Base-by-base conservation (phyloP, 2,113 vertebrate species). In the Vulpes lagopus region DNA sequence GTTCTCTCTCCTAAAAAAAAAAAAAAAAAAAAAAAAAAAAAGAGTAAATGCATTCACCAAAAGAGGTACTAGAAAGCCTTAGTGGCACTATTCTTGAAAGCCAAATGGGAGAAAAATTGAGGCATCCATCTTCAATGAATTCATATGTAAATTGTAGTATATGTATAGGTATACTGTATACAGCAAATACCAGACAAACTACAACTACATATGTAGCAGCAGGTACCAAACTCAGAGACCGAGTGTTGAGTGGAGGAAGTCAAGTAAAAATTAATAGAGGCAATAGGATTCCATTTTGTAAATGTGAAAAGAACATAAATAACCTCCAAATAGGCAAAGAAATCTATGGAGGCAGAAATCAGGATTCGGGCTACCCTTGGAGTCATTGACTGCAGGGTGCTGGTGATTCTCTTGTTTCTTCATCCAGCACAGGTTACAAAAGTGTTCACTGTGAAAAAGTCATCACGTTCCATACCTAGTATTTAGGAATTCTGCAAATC, bases 341-440 rank as follows among this genome's bases (percentile, higher is more conserved):
- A 51, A 10, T 20, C 9, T 27, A 11, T 19, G 25, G 8, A 65
- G n/a, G 83, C 59, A 71, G 27, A 60, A 27, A 27, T n/a, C 12
- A 76, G 43, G 1, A 9, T 4, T 3, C 0, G 6, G 22, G 27
- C 2, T 73, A 6, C 15, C 3, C 4, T 32, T 22, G 10, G 49
- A 32, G 60, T 12, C 73, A n/a, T 27, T 53, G 32, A 27, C 80
- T n/a, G 35, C 35, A 25, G 35, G 17, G 4, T 3, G 38, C 12
- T 51, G 11, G 14, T 43, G 17, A 43, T 43, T 11, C 11, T 27
- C 22, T 43, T 27, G 35, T 17, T 43, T 83, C 59, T 83, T 62
- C 22, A 57, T 57, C 78, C 57, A 5, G 49, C 11, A 14, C 8
- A 35, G 10, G 27, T 49, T 59, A 35, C 25, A 20, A 51, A 55